Evolutionary conservation across 2,888 invertebrate genomes (phyloP), one percentile per base, ranked within the genome.

Genomic region (Epistrophella euchroma): DNA sequence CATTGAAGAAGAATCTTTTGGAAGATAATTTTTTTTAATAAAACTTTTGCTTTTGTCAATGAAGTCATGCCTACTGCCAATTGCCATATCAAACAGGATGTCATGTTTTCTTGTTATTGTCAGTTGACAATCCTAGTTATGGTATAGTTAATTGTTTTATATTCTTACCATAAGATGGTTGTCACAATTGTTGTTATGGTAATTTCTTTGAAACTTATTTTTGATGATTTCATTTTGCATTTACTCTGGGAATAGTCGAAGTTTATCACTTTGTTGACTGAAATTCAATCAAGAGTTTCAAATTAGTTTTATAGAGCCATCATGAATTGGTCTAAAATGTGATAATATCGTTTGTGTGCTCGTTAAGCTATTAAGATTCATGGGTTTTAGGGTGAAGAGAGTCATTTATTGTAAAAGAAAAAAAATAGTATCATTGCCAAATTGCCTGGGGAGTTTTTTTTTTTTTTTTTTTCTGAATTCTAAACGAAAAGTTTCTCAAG

Each of bases 91-190:
- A 45, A 28, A 40, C 2, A 35, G 4, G n/a, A 28, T 43, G 58
- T 58, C 43, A 43, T 45, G 43, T 62, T 64, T 43, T 45, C 45
- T 17, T 13, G 28, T 47, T 28, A 32, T 64, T 64, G 45, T 45
- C 28, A 45, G 47, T 64, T 64, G 64, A 17, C 45, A 64, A 45
- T 64, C 28, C 17, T 64, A 45, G 64, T 64, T 45, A 45, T 45
- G 32, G 32, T n/a, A 43, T 15, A 43, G 64, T 47, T 64, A 45
- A 64, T 64, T 45, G 32, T 43, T 45, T 64, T 64, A 45, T 45
- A 28, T 64, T 28, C 43, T 64, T 11, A n/a, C 62, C 43, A 62
- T 43, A 45, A 62, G 22, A 62, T 64, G 62, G 28, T n/a, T n/a
- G n/a, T 64, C 43, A 28, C 28, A 64, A 1, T 64, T 64, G 40